phyloP scores from a whole-genome alignment of 2,797 vertebrate species.

The Thunnus albacares region DNA sequence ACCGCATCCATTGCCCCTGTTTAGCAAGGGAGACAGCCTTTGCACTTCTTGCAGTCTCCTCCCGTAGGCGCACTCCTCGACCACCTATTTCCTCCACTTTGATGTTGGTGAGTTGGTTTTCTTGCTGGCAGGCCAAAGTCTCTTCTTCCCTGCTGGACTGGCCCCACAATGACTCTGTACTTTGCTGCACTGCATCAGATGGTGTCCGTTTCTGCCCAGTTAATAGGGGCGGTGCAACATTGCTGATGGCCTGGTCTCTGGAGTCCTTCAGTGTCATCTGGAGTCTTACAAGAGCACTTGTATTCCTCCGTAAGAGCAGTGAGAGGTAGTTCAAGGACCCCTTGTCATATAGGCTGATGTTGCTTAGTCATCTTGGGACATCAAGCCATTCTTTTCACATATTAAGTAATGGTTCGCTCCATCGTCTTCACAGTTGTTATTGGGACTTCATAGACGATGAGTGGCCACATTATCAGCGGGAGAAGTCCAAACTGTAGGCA shows the following conservation, averaged over 20 bases:
- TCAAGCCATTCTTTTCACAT: background rate
- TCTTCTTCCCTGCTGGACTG: background rate
- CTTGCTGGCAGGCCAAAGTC: background rate
- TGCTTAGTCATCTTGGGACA: too few species aligned
- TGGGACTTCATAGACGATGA: background rate
- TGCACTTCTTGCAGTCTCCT: background rate
- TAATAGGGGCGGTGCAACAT: background rate
- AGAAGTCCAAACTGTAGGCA: constrained; percentile 20
- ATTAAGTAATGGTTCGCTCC: background rate
- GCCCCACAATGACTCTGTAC: background rate
- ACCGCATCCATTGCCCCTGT: too few species aligned
- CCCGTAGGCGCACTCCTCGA: background rate
- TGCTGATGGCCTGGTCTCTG: too few species aligned
- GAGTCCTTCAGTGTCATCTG: background rate
- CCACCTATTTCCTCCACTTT: background rate
- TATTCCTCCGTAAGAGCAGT: background rate
- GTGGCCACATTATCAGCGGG: constrained; percentile 30
- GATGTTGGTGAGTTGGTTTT: background rate
- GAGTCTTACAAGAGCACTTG: background rate
- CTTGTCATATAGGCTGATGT: background rate
- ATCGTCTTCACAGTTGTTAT: constrained; percentile 9
- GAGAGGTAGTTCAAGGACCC: background rate
- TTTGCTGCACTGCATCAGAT: background rate
- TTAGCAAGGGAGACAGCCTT: too few species aligned
- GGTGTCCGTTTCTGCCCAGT: background rate